Percentiles rank a stretch among this genome's conserved stretches.
phyloP scores from a whole-genome alignment of 2,113 vertebrate species.

The Murina feae region DNA sequence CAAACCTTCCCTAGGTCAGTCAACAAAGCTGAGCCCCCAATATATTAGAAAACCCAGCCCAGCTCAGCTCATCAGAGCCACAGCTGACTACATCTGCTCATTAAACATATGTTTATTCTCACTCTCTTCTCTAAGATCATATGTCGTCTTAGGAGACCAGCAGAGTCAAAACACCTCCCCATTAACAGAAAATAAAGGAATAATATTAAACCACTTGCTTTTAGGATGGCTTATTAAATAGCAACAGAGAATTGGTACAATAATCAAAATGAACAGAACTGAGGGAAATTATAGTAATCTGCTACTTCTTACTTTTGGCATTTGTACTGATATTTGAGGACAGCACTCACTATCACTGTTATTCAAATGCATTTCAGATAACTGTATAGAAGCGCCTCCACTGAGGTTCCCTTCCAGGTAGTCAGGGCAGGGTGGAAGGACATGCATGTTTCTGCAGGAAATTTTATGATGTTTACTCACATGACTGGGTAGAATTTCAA shows the following conservation, averaged over 20 bases:
- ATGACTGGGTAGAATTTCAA: neutral
- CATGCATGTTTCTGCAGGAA: neutral
- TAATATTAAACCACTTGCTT: neutral
- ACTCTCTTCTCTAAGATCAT: no score
- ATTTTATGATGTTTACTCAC: neutral
- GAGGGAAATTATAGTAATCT: neutral
- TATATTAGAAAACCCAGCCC: neutral
- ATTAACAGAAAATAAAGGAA: neutral
- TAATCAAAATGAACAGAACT: neutral
- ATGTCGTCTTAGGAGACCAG: neutral
- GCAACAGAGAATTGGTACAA: neutral
- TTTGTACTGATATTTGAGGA: neutral
- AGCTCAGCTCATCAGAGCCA: neutral
- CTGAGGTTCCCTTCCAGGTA: neutral
- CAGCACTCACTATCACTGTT: neutral
- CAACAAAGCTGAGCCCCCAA: neutral
- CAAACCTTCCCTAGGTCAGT: neutral
- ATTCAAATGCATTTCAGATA: neutral
- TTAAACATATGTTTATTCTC: no score
- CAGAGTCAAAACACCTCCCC: neutral
- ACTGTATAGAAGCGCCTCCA: neutral
- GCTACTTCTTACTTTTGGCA: neutral
- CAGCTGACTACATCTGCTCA: neutral
- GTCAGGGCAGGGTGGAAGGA: neutral
- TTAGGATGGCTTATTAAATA: neutral